Percentiles rank a stretch among this genome's conserved stretches.
phyloP scores from a whole-genome alignment of 2,113 vertebrate species.

The Periophthalmodon schlosseri region DNA sequence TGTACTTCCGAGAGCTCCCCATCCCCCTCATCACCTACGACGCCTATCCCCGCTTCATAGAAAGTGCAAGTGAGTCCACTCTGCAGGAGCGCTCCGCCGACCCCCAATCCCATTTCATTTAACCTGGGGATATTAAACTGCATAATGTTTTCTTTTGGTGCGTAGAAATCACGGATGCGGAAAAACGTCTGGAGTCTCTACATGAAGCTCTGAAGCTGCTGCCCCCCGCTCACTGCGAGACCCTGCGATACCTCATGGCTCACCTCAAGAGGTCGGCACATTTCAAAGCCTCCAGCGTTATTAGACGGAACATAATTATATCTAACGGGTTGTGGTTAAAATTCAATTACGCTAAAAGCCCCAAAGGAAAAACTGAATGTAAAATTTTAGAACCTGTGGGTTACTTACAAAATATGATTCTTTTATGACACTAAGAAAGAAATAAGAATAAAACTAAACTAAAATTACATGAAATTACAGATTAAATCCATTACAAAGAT shows the following conservation, averaged over 20 bases:
- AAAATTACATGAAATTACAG: no score
- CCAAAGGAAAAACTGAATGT: no score
- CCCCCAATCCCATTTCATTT: not conserved
- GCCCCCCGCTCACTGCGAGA: constrained; percentile 96
- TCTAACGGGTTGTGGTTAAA: not conserved
- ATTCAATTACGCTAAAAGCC: not conserved
- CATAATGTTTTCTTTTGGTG: constrained; percentile 1
- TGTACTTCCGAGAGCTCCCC: constrained; percentile 99
- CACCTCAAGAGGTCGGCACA: constrained; percentile 91
- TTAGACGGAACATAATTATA: not conserved
- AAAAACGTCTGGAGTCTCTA: constrained; percentile 92
- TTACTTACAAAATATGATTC: no score
- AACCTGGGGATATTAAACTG: not conserved
- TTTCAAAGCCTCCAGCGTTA: no score
- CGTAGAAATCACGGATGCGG: constrained; percentile 88
- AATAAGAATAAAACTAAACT: no score
- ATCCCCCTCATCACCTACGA: constrained; percentile 98
- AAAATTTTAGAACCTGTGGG: no score
- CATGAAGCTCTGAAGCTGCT: constrained; percentile 94
- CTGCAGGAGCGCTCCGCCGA: no score
- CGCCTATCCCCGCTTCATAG: constrained; percentile 96
- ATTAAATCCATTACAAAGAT: no score
- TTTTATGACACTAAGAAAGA: no score
- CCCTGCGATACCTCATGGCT: constrained; percentile 95
- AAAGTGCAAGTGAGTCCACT: constrained; percentile 79